Evolutionary conservation across 2,797 vertebrate genomes (phyloP).

Genomic region (Megalops cyprinoides): DNA sequence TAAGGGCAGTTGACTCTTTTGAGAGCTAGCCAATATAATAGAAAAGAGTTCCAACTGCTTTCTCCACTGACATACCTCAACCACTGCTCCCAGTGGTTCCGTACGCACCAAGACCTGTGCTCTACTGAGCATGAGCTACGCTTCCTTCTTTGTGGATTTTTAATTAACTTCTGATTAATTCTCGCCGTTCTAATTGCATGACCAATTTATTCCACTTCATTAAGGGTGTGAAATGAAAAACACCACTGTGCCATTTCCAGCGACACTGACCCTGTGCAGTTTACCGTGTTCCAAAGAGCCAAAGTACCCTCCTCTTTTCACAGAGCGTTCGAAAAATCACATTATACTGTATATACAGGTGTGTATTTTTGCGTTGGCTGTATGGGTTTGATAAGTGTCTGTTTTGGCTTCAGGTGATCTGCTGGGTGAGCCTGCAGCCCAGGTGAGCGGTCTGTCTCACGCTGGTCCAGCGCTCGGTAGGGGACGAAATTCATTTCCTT

Average conservation of each 20-base stretch:
- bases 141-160: too few relatives aligned
- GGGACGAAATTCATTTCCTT: conserved; percentile 67
- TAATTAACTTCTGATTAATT: too few relatives aligned
- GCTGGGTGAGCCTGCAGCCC: conserved; percentile 57
- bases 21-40: not conserved
- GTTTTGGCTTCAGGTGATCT: conserved; percentile 69
- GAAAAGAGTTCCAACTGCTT: not conserved
- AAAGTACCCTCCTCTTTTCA: conserved; percentile 41
- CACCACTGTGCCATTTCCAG: conserved; percentile 38
- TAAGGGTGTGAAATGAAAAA: too few relatives aligned
- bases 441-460: conserved; percentile 36
- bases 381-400: conserved; percentile 61
- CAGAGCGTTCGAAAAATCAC: conserved; percentile 36
- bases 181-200: too few relatives aligned
- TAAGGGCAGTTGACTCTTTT: not conserved
- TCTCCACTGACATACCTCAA: not conserved
- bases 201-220: too few relatives aligned
- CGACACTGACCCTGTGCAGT: conserved; percentile 53
- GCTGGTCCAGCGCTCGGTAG: conserved; percentile 22
- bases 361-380: conserved; percentile 53
- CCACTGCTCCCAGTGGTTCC: too few relatives aligned
- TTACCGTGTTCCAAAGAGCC: conserved; percentile 41
- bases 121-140: too few relatives aligned
- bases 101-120: too few relatives aligned
- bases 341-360: conserved; percentile 42